Evolutionary conservation across 2,888 invertebrate species (phyloP), one percentile per base, ranked within the genome.

Genomic region (Diloba caeruleocephala): DNA sequence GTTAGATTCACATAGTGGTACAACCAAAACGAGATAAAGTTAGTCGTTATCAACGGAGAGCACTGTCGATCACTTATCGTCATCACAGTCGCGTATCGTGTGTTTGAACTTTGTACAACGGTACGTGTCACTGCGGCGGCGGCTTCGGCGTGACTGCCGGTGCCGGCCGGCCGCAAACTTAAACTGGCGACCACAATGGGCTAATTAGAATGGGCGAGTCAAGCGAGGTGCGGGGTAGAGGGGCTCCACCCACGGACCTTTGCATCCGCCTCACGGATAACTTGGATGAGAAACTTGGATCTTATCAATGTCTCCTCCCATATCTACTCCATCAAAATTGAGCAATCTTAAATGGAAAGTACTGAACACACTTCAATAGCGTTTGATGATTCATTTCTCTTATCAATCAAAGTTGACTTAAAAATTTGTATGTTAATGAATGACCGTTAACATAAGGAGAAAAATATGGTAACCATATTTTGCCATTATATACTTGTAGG

Each of bases 181-280:
- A 81, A 82, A 86, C 87, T 82, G 79, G 79, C 88, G 81, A 87
- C 89, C 90, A 92, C 92, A 91, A 92, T 92, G 87, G 83, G 88
- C 89, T 92, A 91, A 92, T 93, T 93, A 92, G 92, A 92, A 93
- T 92, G 91, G 66, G 90, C 90, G 85, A 90, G 85, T 77, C 77
- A 81, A 76, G 77, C 73, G 86, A 77, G 81, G 84, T 53, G 86
- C 78, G 89, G 83, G 81, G 82, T 60, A 79, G 81, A 76, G 82
- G 80, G 76, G 81, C 82, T 87, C 86, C 90, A 88, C 92, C 92
- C 91, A 92, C 92, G 84, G 82, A 85, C 87, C 91, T 89, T 87
- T 81, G 90, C 85, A 91, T 92, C 92, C 91, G 92, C 87, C 84
- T 91, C 82, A 86, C 83, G 82, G 85, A 82, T 81, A 79, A 82